These are phyloP conservation scores for Apamea sordens DNA, from an alignment of 2,888 invertebrate species.

Conservation along the genomic window DNA sequence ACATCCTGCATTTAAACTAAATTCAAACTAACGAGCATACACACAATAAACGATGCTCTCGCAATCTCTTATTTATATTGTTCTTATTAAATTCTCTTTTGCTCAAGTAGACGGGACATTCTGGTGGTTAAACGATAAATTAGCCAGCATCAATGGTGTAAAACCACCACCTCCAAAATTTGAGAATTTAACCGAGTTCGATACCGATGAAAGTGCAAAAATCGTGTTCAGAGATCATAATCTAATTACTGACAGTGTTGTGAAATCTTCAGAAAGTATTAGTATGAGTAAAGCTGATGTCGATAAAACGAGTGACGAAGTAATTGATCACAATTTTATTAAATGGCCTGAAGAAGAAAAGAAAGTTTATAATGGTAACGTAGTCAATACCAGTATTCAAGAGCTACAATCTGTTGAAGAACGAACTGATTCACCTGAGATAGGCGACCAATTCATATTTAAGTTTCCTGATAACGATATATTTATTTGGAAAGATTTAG, in stretches of 20 bases:
- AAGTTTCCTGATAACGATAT: constrained; percentile 72
- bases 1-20: constrained; percentile 80
- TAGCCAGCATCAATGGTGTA: constrained; percentile 73
- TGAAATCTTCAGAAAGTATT: constrained; percentile 24
- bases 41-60: constrained; percentile 72
- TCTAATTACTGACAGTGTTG: constrained; percentile 41
- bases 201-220: constrained; percentile 82
- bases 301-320: constrained; percentile 11
- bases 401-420: constrained; percentile 38
- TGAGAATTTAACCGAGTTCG: constrained; percentile 80
- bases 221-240: constrained; percentile 79
- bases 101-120: constrained; percentile 84
- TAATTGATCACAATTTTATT: constrained; percentile 27
- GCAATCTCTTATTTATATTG: constrained; percentile 68
- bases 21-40: constrained; percentile 68
- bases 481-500: constrained; percentile 41
- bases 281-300: constrained; percentile 24
- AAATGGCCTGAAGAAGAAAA: constrained; percentile 54
- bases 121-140: constrained; percentile 84
- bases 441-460: constrained; percentile 73
- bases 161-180: constrained; percentile 75
- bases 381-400: constrained; percentile 12
- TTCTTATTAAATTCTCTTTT: constrained; percentile 69
- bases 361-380: constrained; percentile 9
- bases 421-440: constrained; percentile 35